Base-by-base conservation (phyloP, 2,888 invertebrate genomes). In the Thereva nobilitata region DNA sequence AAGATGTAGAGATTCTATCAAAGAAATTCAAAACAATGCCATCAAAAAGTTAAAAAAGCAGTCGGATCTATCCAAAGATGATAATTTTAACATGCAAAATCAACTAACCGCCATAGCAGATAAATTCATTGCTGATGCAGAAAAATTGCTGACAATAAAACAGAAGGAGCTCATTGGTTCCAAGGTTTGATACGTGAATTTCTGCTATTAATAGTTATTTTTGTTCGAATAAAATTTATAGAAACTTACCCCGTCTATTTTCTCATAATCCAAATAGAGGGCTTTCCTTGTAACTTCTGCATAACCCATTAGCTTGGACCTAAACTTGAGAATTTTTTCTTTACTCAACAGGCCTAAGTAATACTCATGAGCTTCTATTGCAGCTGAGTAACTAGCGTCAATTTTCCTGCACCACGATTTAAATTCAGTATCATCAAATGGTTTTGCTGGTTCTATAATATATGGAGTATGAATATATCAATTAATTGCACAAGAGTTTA, bases 1-100 rank as follows among this genome's bases (percentile, higher is more conserved):
- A 4, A 92, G 91, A 78, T 90, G 91, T 71, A 88, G 91, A 75
- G 90, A 91, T 77, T 80, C 84, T 6, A 84, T 95, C 61, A 88
- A 89, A 77, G 89, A 92, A 69, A 83, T 90, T 1, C 92, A 93
- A 76, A 90, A 87, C 75, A 87, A 87, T 70, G 86, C 85, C 67
- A 79, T 89, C 0, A 92, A 89, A 74, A 87, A 86, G 73, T 77
- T 90, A 0, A 93, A 91, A 75, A 89, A 86, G 71, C 86, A 89
- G 71, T 83, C 85, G 34, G 86, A 86, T 40, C 79, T 91, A 6
- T 88, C 92, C 0, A 86, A 87, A 76, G 95, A 96, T 79, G 76
- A 88, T 9, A 75, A 85, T 7, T 86, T 84, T 72, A 86, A 83
- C 77, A 84, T 89, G 4, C 87, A 89, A 73, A 86, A 86, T 68